Evolutionary conservation across 2,888 invertebrate genomes (phyloP), one percentile per base, ranked within the genome.

Genomic region (Pristionchus exspectatus): DNA sequence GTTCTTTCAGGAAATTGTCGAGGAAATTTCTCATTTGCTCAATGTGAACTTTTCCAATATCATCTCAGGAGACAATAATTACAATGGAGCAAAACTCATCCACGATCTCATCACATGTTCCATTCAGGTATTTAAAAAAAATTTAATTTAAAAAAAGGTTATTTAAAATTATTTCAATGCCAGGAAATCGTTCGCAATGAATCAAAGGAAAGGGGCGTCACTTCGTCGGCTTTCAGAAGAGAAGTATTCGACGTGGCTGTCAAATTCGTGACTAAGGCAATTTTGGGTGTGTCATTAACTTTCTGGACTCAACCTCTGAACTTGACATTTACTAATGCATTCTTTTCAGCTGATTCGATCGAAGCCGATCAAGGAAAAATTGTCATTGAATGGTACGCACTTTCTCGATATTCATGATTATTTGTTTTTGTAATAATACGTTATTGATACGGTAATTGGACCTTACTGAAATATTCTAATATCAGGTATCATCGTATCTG

Each of bases 141-240:
- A 69, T 69, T 69, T 69, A 27, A 69, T 14, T 69, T n/a, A n/a
- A 27, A n/a, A n/a, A n/a, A n/a, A 38, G 38, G 38, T 3, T 38
- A 38, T 50, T 44, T 14, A 0, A 24, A 12, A 16, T 81, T 81
- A 24, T 24, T 12, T n/a, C 1, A 24, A 27, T 38, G 12, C n/a
- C 33, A 87, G 87, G 87, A 87, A 27, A n/a, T 87, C 50, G 87
- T 69, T n/a, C 14, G 44, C 9, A 86, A 84, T 50, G 50, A 50
- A 16, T n/a, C 27, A n/a, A 18, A 10, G 27, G 7, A 24, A 2
- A 33, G 7, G 33, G 14, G 27, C 14, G 33, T 21, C 7, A 30
- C 4, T 24, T n/a, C 24, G 0, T 18, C 16, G 18, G 18, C 30
- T 7, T 54, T 69, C 69, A 87, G 27, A 18, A 69, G 69, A 30